Conservation (phyloP, 2,113 vertebrate genomes). For the Vombatus ursinus region DNA sequence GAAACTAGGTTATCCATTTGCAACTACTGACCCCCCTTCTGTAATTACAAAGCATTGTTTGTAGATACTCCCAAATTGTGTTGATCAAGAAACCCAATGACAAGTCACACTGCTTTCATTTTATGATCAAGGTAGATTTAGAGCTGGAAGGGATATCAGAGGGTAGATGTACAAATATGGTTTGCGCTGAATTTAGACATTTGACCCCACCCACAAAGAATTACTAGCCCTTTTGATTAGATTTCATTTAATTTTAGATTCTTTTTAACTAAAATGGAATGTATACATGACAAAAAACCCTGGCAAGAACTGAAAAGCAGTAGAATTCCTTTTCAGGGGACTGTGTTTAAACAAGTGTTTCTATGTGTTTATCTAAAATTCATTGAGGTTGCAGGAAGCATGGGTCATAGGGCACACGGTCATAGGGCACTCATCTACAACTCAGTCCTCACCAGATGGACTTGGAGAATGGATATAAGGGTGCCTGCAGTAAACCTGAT, state of each 20-base stretch:
- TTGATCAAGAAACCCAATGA: slow-evolving; percentile 13
- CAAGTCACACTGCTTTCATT: background rate
- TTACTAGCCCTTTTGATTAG: background rate
- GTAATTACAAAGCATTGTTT: background rate
- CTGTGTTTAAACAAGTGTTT: slow-evolving; percentile 73
- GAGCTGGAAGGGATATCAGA: background rate
- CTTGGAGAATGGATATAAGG: background rate
- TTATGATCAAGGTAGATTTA: background rate
- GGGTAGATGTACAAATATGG: background rate
- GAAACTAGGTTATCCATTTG: slow-evolving; percentile 41
- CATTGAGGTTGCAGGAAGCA: slow-evolving; percentile 63
- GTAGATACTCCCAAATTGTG: slow-evolving; percentile 5
- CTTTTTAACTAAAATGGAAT: background rate
- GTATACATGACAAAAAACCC: background rate
- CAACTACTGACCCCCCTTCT: slow-evolving; percentile 7
- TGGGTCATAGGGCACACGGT: slow-evolving; percentile 52
- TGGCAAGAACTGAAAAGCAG: background rate
- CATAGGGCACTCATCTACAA: background rate
- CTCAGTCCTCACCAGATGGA: slow-evolving; percentile 49
- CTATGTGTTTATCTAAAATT: slow-evolving; percentile 56
- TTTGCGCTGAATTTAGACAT: background rate
- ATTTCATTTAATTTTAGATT: background rate
- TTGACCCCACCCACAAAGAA: background rate
- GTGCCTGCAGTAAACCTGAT: background rate
- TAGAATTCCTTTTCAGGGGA: slow-evolving; percentile 14